Conservation (phyloP, 2,113 vertebrate species). For the Gobio gobio region DNA sequence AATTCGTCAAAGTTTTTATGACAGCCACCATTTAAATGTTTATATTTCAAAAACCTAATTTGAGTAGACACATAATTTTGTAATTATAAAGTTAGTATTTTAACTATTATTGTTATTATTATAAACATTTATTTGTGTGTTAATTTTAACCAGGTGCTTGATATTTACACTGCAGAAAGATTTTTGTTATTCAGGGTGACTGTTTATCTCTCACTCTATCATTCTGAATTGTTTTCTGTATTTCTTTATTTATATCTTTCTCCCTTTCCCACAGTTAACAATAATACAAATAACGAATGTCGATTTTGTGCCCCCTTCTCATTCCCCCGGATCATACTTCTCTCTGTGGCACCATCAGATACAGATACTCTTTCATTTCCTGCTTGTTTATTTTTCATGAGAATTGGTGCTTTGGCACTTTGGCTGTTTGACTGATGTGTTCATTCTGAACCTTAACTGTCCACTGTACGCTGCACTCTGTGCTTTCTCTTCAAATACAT, state of each 20-base stretch:
- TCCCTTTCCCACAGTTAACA: background rate
- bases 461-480: background rate
- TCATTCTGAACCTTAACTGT: conserved; percentile 11
- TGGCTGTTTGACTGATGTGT: conserved; percentile 11
- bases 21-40: too few relatives aligned
- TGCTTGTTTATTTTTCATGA: conserved; percentile 39
- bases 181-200: background rate
- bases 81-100: too few relatives aligned
- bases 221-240: background rate
- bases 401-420: background rate
- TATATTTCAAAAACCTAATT: too few relatives aligned
- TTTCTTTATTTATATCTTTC: background rate
- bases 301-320: background rate
- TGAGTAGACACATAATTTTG: too few relatives aligned
- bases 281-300: background rate
- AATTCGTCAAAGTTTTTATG: too few relatives aligned
- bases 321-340: background rate
- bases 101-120: too few relatives aligned
- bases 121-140: too few relatives aligned
- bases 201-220: background rate
- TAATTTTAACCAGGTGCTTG: too few relatives aligned
- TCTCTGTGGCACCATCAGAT: conserved; percentile 2
- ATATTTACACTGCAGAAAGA: background rate
- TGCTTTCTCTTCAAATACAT: conserved; percentile 10
- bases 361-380: conserved; percentile 29